phyloP scores from a whole-genome alignment of 2,888 invertebrate genomes.

The Penaeus monodon region DNA sequence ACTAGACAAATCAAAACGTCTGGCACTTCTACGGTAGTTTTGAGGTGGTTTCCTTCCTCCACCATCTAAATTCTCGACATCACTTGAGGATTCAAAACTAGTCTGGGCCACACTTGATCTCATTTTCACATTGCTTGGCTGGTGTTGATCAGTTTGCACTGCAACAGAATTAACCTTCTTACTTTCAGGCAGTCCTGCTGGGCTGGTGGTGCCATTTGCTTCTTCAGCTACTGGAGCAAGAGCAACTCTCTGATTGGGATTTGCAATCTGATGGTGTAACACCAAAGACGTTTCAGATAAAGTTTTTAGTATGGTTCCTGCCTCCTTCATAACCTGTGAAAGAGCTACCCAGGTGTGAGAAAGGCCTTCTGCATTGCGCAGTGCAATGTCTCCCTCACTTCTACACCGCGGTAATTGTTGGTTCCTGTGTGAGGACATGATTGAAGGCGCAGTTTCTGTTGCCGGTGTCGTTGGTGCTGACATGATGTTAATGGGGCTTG shows the following conservation, averaged over 20 bases:
- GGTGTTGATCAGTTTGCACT: conserved; percentile 44
- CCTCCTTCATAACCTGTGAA: conserved; percentile 53
- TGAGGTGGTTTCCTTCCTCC: neutral
- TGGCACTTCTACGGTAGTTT: neutral
- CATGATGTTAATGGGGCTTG: conserved; percentile 24
- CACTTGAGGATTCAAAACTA: conserved; percentile 46
- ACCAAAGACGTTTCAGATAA: conserved; percentile 52
- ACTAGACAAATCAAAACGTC: neutral
- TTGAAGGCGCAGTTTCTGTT: neutral
- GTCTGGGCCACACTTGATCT: conserved; percentile 27
- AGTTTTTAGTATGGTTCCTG: conserved; percentile 52
- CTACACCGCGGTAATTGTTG: conserved; percentile 24
- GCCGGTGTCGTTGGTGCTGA: conserved; percentile 48
- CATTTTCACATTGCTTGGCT: conserved; percentile 3
- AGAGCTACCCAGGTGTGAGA: conserved; percentile 35
- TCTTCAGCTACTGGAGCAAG: conserved; percentile 49
- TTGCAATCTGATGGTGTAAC: conserved; percentile 34
- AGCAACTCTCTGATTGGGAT: conserved; percentile 31
- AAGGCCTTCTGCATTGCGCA: conserved; percentile 16
- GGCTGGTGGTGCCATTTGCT: neutral
- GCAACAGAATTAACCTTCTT: conserved; percentile 32
- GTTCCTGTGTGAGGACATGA: neutral
- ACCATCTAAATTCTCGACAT: conserved; percentile 20
- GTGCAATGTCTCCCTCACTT: conserved; percentile 46
- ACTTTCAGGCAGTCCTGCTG: neutral